phyloP scores from a whole-genome alignment of 2,113 vertebrate species.

The Tachysurus fulvidraco region DNA sequence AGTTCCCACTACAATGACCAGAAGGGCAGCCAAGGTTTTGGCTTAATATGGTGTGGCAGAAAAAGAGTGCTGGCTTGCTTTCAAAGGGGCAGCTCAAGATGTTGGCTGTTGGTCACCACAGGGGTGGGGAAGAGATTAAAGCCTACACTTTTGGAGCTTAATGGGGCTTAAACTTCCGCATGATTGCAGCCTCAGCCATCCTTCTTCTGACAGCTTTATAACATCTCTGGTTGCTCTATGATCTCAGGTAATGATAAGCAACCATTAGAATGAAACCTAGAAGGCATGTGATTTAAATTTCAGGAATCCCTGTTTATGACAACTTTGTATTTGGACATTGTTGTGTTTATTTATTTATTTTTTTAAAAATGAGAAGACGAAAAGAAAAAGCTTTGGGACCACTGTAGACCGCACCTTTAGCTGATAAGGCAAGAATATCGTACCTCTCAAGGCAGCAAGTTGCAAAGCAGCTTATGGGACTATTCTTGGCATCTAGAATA shows the following conservation, averaged over 20 bases:
- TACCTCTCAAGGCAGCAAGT: slow-evolving; percentile 34
- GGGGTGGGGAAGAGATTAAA: slow-evolving; percentile 32
- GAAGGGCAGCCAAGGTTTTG: slow-evolving; percentile 8
- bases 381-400: neutral
- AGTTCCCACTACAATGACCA: slow-evolving; percentile 25
- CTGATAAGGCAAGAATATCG: neutral
- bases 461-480: neutral
- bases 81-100: slow-evolving; percentile 26
- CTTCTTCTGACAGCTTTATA: slow-evolving; percentile 27
- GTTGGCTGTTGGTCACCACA: neutral
- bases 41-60: neutral
- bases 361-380: neutral
- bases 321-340: neutral
- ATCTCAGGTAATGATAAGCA: neutral
- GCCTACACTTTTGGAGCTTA: slow-evolving; percentile 23
- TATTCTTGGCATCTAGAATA: slow-evolving; percentile 35
- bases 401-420: neutral
- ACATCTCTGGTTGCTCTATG: slow-evolving; percentile 12
- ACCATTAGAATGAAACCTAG: neutral
- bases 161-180: slow-evolving; percentile 33
- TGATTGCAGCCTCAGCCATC: slow-evolving; percentile 32
- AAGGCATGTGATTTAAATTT: neutral
- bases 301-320: neutral
- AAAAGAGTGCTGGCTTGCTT: slow-evolving; percentile 20
- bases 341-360: neutral